phyloP scores from a whole-genome alignment of 2,888 invertebrate genomes.

The Dusona sp. region DNA sequence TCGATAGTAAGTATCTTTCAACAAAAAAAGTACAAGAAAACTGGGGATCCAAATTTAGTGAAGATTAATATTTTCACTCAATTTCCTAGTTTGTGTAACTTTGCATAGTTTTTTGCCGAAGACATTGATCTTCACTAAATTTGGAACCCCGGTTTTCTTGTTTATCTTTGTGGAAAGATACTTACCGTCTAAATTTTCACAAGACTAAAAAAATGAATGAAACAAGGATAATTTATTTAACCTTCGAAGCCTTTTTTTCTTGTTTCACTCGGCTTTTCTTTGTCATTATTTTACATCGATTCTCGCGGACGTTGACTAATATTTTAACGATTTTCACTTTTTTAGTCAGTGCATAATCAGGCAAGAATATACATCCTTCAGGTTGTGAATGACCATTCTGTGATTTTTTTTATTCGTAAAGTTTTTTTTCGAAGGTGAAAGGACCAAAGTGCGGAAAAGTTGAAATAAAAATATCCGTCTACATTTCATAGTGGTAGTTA shows the following conservation, averaged over 20 bases:
- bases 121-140: too few relatives aligned
- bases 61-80: too few relatives aligned
- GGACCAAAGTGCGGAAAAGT: background rate
- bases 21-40: background rate
- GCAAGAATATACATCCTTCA: background rate
- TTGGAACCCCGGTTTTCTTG: background rate
- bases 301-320: too few relatives aligned
- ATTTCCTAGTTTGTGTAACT: too few relatives aligned
- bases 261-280: background rate
- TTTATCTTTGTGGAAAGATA: background rate
- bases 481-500: background rate
- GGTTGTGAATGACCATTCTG: background rate
- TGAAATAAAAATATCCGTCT: background rate
- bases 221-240: background rate
- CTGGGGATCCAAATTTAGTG: background rate
- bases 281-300: background rate
- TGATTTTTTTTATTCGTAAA: background rate
- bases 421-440: background rate
- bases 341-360: background rate
- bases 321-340: background rate
- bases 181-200: background rate
- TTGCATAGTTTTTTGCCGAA: too few relatives aligned
- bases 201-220: background rate
- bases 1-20: background rate
- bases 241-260: background rate